Percentiles rank a stretch among this genome's conserved stretches.
phyloP scores from a whole-genome alignment of 2,888 invertebrate genomes.

The Biston betularia region DNA sequence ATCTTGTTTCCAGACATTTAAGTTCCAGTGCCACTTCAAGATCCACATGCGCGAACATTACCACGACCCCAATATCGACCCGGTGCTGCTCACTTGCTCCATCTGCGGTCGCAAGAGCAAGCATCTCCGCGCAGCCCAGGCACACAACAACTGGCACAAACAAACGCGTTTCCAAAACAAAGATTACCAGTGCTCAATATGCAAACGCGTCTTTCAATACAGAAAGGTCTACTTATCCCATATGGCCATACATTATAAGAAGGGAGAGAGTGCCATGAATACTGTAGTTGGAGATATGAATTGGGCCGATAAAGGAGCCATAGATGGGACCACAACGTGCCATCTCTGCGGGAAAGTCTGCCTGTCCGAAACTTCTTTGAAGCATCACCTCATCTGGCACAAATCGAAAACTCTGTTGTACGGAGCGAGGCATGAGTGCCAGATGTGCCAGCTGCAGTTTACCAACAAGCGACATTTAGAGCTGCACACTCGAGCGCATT shows the following conservation, averaged over 20 bases:
- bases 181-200: conserved; percentile 81
- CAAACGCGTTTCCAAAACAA: conserved; percentile 80
- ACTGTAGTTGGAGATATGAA: conserved; percentile 64
- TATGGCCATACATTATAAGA: conserved; percentile 80
- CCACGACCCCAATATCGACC: conserved; percentile 72
- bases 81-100: conserved; percentile 71
- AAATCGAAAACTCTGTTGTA: conserved; percentile 74
- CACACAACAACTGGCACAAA: conserved; percentile 81
- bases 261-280: conserved; percentile 74
- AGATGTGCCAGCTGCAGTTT: conserved; percentile 78
- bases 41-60: conserved; percentile 80
- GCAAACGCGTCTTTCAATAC: conserved; percentile 77
- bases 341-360: conserved; percentile 79
- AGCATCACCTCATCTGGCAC: conserved; percentile 79
- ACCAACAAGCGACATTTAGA: conserved; percentile 78
- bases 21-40: conserved; percentile 77
- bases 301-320: conserved; percentile 52
- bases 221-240: conserved; percentile 78
- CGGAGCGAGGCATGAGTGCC: conserved; percentile 78
- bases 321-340: conserved; percentile 74
- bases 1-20: conserved; percentile 68
- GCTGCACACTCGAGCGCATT: conserved; percentile 79
- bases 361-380: conserved; percentile 74
- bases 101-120: conserved; percentile 79
- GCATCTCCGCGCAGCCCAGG: conserved; percentile 78